Base-by-base conservation (phyloP, 2,797 vertebrate species). In the Melanotaenia pygmaea region DNA sequence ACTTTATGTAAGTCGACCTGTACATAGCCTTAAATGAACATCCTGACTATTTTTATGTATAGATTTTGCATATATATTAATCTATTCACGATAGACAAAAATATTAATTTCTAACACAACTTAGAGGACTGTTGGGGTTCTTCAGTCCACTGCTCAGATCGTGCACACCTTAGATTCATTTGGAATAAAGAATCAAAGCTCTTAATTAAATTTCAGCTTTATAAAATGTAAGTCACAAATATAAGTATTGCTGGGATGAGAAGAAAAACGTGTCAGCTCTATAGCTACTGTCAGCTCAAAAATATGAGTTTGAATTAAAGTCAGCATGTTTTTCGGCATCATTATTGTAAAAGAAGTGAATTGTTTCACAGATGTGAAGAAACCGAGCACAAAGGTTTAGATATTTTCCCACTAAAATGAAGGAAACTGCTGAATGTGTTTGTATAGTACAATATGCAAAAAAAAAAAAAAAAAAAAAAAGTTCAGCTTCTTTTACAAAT, bases 401-500 rank as follows among this genome's bases (percentile, higher is more conserved):
- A 26, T 64, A 26, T 69, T 66, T 75, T 68, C 32, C 1, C 6
- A 57, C 13, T 70, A 18, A 72, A 81, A 70, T 68, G 26, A 53
- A 9, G 11, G 11, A 60, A 83, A 77, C 35, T 67, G 66, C 13
- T 64, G 38, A 62, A 30, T 77, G 38, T 51, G 64, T 69, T 72
- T 64, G 0, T 72, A 26, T 75, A 4, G 8, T 50, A 53, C 10
- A 79, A 47, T 47, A 56, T 70, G 32, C 64, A n/a, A n/a, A n/a
- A n/a, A n/a, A n/a, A n/a, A n/a, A n/a, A n/a, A 70, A 54, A 73
- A 28, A 61, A 74, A 70, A 54, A 73, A 26, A 63, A 73, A 76
- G 67, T 82, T 59, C 40, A 81, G 50, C 43, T 79, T 20, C 26
- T 75, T 72, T 53, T 6, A 43, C 1, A 67, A 76, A 74, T 68